These are phyloP conservation scores for Arrhamphus sclerolepis DNA, from an alignment of 2,797 vertebrate genomes.

Conservation along the genomic window DNA sequence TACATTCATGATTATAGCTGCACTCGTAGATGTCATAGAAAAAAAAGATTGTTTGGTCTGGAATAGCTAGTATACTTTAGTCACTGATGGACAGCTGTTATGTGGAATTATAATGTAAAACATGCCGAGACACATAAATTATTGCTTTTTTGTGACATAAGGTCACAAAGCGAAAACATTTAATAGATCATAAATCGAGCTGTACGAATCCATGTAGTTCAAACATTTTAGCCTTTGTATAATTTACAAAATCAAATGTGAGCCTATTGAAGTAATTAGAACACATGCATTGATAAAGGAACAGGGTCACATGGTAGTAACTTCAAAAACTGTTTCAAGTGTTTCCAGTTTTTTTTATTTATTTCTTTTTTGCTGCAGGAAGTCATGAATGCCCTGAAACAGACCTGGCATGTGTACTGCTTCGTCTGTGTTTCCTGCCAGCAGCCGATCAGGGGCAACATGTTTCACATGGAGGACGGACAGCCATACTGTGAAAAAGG, in stretches of 20 bases:
- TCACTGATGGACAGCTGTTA: too few relatives aligned
- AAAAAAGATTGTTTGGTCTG: not conserved
- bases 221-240: too few relatives aligned
- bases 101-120: too few relatives aligned
- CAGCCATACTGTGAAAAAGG: conserved; percentile 96
- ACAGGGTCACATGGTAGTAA: not conserved
- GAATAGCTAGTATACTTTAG: not conserved
- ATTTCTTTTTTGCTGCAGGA: conserved; percentile 79
- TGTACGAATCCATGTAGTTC: too few relatives aligned
- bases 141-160: too few relatives aligned
- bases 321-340: conserved; percentile 2
- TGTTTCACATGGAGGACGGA: conserved; percentile 97
- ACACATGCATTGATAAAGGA: not conserved
- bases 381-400: conserved; percentile 97
- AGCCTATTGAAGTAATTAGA: too few relatives aligned
- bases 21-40: not conserved
- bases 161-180: too few relatives aligned
- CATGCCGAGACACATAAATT: too few relatives aligned
- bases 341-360: not conserved
- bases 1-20: conserved; percentile 3
- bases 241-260: too few relatives aligned
- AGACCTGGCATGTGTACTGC: conserved; percentile 97
- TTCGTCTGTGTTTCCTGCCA: conserved; percentile 93
- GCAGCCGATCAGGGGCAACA: conserved; percentile 93
- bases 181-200: too few relatives aligned